phyloP scores from a whole-genome alignment of 2,797 vertebrate species.

The Peromyscus eremicus region DNA sequence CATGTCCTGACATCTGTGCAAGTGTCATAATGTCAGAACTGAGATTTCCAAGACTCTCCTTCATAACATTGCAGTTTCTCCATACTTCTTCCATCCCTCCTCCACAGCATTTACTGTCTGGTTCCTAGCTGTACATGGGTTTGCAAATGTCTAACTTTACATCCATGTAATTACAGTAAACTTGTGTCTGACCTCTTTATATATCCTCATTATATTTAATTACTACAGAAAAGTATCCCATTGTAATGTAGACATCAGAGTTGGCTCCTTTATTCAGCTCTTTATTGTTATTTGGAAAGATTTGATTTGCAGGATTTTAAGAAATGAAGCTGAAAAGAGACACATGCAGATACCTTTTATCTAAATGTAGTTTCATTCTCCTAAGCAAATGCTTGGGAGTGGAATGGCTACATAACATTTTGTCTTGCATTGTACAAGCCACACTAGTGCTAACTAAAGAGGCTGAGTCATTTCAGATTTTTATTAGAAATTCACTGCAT shows the following conservation, averaged over 20 bases:
- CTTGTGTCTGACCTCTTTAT: neutral
- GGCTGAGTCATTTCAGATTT: neutral
- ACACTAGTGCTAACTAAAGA: neutral
- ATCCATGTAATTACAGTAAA: neutral
- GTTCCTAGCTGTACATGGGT: neutral
- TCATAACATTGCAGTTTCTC: accelerated
- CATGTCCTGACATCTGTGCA: neutral
- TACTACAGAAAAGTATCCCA: neutral
- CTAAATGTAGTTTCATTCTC: neutral
- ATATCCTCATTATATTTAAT: neutral
- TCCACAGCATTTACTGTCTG: neutral
- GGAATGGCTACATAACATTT: neutral
- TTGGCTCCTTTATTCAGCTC: neutral
- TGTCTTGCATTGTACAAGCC: neutral
- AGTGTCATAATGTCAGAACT: neutral
- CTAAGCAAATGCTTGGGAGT: neutral
- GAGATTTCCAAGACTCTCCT: neutral
- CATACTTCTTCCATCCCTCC: neutral
- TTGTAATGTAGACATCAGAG: neutral
- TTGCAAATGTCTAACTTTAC: neutral
- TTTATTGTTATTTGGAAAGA: neutral
- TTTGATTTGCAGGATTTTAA: neutral
- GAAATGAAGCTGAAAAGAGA: neutral
- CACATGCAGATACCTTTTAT: neutral
- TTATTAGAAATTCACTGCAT: neutral